Base-by-base conservation (phyloP, 2,797 vertebrate species). In the Lagocephalus sceleratus region DNA sequence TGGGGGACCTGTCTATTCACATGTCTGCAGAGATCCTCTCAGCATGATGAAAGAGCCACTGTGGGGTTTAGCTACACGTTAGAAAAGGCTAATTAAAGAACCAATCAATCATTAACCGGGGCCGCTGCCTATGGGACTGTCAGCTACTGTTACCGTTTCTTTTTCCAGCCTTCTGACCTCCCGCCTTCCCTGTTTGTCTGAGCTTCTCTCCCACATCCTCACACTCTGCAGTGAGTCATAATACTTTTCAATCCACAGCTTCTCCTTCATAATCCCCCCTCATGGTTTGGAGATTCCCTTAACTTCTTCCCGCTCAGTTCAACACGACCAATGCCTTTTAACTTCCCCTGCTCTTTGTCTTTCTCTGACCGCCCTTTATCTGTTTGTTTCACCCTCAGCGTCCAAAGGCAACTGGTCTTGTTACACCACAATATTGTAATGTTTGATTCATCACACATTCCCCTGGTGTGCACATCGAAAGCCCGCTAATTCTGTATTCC, bases 41-140 rank as follows among this genome's bases (percentile, higher is more conserved):
- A 77, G 78, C 73, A 70, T 78, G 75, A 81, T 81, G 57, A 84
- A 85, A 77, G 65, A 70, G 75, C 79, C 72, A 61, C 67, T 65
- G 61, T 76, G 76, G 81, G 83, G 75, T 85, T 64, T 47, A 14
- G 55, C 66, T 65, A 57, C 73, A 71, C 67, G 53, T 62, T 78
- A 75, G 68, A 85, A 84, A 76, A 79, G 73, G 68, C 73, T 85
- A 88, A 90, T 90, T 87, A 88, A 68, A 79, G 78, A 81, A 80
- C 77, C 76, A 79, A 87, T 89, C 85, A 83, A 79, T 88, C 71
- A 59, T 78, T 67, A 67, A 66, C 69, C 53, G 69, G 66, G 69
- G 68, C 75, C 20, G 25, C 86, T 69, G 81, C 76, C 77, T 67
- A 47, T 83, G 66, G 73, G 76, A 76, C 79, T 86, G 79, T 83